Percentiles rank a stretch among this genome's conserved stretches.
Conservation (phyloP, 2,797 vertebrate species). For the Pipistrellus nathusii region DNA sequence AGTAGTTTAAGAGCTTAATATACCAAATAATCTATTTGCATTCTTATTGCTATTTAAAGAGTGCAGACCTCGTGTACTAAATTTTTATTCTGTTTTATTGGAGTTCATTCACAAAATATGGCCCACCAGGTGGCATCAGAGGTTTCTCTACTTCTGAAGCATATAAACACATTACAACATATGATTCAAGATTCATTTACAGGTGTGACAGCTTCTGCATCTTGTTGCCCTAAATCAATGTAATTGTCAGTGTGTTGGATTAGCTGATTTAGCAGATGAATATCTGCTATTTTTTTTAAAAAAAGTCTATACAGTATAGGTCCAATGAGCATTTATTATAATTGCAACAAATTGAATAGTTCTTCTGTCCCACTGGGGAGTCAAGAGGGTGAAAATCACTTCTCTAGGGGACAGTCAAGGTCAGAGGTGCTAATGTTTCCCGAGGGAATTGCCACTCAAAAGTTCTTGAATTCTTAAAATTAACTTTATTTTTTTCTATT, state of each 20-base stretch:
- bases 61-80: slow-evolving; percentile 2
- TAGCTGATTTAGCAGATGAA: neutral
- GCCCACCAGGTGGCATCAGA: slow-evolving; percentile 15
- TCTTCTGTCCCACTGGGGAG: neutral
- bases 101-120: slow-evolving; percentile 69
- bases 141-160: slow-evolving; percentile 39
- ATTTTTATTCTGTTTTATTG: slow-evolving; percentile 53
- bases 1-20: neutral
- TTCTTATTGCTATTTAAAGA: slow-evolving; percentile 62
- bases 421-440: neutral
- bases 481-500: neutral
- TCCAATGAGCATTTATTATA: slow-evolving; percentile 33
- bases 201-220: slow-evolving; percentile 66
- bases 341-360: neutral
- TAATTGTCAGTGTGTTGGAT: slow-evolving; percentile 21
- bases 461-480: neutral
- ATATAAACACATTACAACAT: slow-evolving; percentile 68
- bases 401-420: neutral
- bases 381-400: neutral
- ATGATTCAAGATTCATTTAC: slow-evolving; percentile 66
- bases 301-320: neutral
- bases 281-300: neutral
- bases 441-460: neutral
- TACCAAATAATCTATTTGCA: neutral
- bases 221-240: slow-evolving; percentile 53